These are phyloP conservation scores for Nymphicus hollandicus DNA, from an alignment of 2,113 vertebrate genomes.

Conservation along the genomic window DNA sequence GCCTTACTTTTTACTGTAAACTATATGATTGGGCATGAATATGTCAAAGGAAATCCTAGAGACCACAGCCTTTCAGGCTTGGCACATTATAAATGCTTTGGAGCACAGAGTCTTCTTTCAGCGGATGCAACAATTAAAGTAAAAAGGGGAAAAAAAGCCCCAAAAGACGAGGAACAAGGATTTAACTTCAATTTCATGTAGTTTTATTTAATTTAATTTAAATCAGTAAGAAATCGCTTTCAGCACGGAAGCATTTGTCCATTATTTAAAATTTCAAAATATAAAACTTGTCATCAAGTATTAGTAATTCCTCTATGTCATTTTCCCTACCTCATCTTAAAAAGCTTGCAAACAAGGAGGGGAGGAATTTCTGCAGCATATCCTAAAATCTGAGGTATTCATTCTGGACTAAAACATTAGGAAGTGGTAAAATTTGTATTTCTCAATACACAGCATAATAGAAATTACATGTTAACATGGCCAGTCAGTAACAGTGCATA, in stretches of 20 bases:
- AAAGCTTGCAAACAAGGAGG: not conserved
- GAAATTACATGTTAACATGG: not conserved
- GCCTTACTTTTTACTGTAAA: not conserved
- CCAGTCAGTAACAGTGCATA: not conserved
- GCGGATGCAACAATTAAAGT: not conserved
- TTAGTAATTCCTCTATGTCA: not conserved
- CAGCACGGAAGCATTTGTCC: not conserved
- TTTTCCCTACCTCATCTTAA: not conserved
- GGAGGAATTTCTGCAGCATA: not conserved
- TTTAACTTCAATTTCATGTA: not conserved
- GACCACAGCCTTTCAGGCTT: not conserved
- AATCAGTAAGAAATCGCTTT: not conserved
- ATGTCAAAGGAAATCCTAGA: not conserved
- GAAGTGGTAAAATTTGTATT: not conserved
- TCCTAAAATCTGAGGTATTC: not conserved
- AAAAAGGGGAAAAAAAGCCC: accelerated
- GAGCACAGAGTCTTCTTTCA: not conserved
- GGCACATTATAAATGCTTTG: not conserved
- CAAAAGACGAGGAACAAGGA: not conserved
- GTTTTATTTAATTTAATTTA: not conserved
- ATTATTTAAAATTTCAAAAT: not conserved
- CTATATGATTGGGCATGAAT: not conserved
- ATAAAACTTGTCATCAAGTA: not conserved
- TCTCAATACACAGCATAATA: not conserved
- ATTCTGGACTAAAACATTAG: not conserved